These are phyloP conservation scores for Perdita meconis DNA, from an alignment of 2,888 invertebrate genomes.

Conservation along the genomic window DNA sequence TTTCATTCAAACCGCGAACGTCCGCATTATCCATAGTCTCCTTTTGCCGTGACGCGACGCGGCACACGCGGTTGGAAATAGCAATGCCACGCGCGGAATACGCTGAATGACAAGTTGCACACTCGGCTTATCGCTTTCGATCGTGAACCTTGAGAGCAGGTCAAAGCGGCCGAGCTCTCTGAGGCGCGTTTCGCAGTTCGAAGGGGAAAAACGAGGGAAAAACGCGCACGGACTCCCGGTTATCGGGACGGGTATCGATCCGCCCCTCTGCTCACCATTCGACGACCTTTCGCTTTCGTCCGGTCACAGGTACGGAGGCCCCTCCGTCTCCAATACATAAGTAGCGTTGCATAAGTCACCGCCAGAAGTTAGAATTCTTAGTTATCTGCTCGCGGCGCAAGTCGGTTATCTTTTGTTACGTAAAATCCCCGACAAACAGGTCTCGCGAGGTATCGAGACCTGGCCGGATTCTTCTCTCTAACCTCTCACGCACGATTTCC, in stretches of 20 bases:
- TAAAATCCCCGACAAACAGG: constrained; percentile 67
- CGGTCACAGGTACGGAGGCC: constrained; percentile 5
- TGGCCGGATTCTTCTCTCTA: constrained; percentile 40
- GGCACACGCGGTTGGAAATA: constrained; percentile 23
- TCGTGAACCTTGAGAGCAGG: constrained; percentile 13
- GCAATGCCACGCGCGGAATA: constrained; percentile 51
- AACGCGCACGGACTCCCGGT: neutral
- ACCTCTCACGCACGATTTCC: constrained; percentile 49
- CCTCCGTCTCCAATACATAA: constrained; percentile 6
- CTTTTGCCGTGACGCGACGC: constrained; percentile 35
- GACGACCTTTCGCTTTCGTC: constrained; percentile 20
- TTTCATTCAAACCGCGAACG: constrained; percentile 41
- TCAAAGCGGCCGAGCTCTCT: neutral
- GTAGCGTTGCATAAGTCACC: constrained; percentile 42
- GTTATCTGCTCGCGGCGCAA: constrained; percentile 55
- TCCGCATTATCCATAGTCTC: constrained; percentile 60
- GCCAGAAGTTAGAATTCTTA: constrained; percentile 33
- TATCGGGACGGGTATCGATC: neutral
- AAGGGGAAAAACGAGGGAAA: neutral
- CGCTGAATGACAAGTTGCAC: constrained; percentile 64
- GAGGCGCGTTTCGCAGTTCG: too few relatives aligned
- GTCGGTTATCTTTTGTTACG: constrained; percentile 66
- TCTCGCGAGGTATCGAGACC: constrained; percentile 56
- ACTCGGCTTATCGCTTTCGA: constrained; percentile 31
- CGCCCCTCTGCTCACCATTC: constrained; percentile 20